phyloP scores from a whole-genome alignment of 2,888 invertebrate genomes.

The Elegia similella region DNA sequence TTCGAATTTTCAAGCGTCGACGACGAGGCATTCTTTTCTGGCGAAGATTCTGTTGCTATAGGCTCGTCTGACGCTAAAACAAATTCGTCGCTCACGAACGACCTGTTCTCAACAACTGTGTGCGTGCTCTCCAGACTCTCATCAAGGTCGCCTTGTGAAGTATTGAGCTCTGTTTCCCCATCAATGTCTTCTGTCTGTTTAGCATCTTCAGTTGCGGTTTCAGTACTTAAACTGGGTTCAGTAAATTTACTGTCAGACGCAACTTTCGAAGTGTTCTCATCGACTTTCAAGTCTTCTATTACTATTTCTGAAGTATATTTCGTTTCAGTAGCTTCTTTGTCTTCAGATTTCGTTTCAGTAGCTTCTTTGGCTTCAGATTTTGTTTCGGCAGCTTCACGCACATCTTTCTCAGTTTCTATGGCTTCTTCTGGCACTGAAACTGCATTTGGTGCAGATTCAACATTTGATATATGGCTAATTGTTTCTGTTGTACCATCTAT shows the following conservation, averaged over 20 bases:
- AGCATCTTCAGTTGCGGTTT: constrained; percentile 19
- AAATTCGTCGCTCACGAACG: constrained; percentile 41
- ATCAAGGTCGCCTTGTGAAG: constrained; percentile 58
- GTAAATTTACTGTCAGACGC: not conserved
- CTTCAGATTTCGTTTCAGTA: constrained; percentile 3
- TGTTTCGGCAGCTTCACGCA: constrained; percentile 2
- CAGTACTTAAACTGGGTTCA: constrained; percentile 17
- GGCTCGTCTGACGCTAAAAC: constrained; percentile 19
- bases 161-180: constrained; percentile 33
- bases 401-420: not conserved
- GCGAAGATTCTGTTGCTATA: constrained; percentile 25
- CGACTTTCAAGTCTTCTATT: constrained; percentile 12
- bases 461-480: constrained; percentile 16
- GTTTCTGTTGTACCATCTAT: constrained; percentile 18
- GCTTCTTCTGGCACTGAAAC: not conserved
- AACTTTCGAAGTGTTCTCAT: not conserved
- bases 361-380: not conserved
- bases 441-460: constrained; percentile 15
- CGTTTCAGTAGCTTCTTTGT: constrained; percentile 17
- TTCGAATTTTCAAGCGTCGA: constrained; percentile 41
- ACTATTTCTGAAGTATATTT: constrained; percentile 21
- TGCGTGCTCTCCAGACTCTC: constrained; percentile 63
- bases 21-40: constrained; percentile 39
- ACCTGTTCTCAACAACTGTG: constrained; percentile 67
- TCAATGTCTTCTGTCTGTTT: not conserved